A percentile compares a stretch with the other conserved stretches of the same genome.
These are phyloP conservation scores for Bombus waltoni DNA, from an alignment of 1,140 invertebrate genomes.

Conservation along the genomic window DNA sequence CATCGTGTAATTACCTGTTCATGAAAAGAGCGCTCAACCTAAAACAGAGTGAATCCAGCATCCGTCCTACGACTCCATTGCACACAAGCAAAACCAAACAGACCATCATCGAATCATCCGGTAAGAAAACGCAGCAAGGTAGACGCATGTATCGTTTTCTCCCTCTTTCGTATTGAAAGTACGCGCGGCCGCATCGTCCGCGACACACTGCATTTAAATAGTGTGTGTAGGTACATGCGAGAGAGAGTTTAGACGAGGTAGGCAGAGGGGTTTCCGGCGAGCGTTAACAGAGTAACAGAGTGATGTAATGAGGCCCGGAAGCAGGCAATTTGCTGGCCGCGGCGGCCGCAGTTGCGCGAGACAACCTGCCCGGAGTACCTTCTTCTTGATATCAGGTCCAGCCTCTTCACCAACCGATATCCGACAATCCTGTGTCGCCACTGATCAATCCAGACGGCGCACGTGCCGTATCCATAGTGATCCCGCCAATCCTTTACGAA, in stretches of 20 bases:
- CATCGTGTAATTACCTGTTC: not conserved
- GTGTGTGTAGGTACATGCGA: constrained; percentile 71
- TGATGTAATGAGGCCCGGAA: constrained; percentile 84
- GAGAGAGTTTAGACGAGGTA: constrained; percentile 79
- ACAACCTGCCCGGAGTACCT: constrained; percentile 79
- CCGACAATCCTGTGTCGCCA: not conserved
- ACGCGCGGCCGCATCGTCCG: constrained; percentile 67
- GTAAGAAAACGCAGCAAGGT: not conserved
- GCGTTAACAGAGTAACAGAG: constrained; percentile 84
- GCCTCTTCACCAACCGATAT: constrained; percentile 46
- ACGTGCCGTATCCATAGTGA: not conserved
- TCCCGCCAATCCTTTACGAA: not conserved
- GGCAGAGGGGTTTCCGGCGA: constrained; percentile 82
- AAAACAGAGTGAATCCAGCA: not conserved
- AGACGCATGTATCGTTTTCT: constrained; percentile 40
- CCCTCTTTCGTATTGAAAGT: constrained; percentile 57
- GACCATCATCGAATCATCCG: not conserved
- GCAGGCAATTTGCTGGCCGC: constrained; percentile 81
- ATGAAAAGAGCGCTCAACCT: not conserved
- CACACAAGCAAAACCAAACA: not conserved
- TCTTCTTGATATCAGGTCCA: constrained; percentile 75
- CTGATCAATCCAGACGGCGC: not conserved
- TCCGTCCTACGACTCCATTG: not conserved
- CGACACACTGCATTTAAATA: constrained; percentile 71
- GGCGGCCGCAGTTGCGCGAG: constrained; percentile 80